Evolutionary conservation across 2,113 vertebrate genomes (phyloP).

Genomic region (Hippocampus guttulatus): DNA sequence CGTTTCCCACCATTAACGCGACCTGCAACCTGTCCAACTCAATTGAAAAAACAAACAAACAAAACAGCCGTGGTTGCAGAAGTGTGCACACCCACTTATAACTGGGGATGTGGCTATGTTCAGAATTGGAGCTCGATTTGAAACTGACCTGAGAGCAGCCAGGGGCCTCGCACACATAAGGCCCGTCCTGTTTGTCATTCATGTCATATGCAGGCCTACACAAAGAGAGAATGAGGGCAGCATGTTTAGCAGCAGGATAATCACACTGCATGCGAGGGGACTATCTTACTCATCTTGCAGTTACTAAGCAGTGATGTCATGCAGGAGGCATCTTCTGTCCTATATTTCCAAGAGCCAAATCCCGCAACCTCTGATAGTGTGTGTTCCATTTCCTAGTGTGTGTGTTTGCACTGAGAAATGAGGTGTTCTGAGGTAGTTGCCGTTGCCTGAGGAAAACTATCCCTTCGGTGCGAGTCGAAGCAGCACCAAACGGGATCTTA

Average conservation of each 20-base stretch:
- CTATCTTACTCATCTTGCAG: not conserved
- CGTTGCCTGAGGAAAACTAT: constrained; percentile 32
- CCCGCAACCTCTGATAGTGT: not conserved
- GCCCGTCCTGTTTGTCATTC: constrained; percentile 97
- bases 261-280: not conserved
- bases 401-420: constrained; percentile 16
- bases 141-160: constrained; percentile 95
- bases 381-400: constrained; percentile 23
- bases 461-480: constrained; percentile 7
- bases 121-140: no score
- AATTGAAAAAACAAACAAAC: no score
- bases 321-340: constrained; percentile 6
- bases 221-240: constrained; percentile 34
- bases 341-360: constrained; percentile 26
- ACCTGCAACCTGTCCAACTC: no score
- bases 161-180: constrained; percentile 89
- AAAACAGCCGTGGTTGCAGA: no score
- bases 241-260: constrained; percentile 14
- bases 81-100: no score
- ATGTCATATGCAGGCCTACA: constrained; percentile 89
- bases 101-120: no score
- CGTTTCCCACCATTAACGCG: no score
- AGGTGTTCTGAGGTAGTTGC: constrained; percentile 26
- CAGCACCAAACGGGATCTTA: not conserved
- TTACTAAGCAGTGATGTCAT: constrained; percentile 5